A percentile compares a stretch with the other conserved stretches of the same genome.
Conservation (phyloP, 2,888 invertebrate species). For the Unio delphinus region DNA sequence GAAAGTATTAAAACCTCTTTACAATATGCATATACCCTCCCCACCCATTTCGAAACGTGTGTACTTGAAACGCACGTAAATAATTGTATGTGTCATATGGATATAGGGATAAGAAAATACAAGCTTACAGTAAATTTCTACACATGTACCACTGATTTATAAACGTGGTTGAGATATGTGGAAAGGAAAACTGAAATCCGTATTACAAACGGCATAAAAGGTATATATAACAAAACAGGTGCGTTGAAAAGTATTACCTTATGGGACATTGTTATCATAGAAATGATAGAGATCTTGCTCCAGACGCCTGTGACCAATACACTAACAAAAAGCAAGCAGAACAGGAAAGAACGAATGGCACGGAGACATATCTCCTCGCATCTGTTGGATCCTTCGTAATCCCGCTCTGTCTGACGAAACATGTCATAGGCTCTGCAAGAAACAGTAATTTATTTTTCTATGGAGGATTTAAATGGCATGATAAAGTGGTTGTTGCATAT, state of each 20-base stretch:
- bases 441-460: not conserved
- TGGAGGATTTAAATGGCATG: not conserved
- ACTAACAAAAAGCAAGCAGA: slow-evolving; percentile 86
- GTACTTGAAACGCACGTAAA: too few relatives aligned
- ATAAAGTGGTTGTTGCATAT: not conserved
- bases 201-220: not conserved
- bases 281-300: slow-evolving; percentile 12
- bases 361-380: slow-evolving; percentile 34
- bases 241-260: slow-evolving; percentile 3
- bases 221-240: not conserved
- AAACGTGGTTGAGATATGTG: not conserved
- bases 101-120: too few relatives aligned
- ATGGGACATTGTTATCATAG: slow-evolving; percentile 6
- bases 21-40: too few relatives aligned
- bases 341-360: slow-evolving; percentile 78
- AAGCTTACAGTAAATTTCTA: too few relatives aligned
- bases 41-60: too few relatives aligned
- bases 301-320: slow-evolving; percentile 83
- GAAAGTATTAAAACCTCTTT: too few relatives aligned
- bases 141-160: too few relatives aligned
- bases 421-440: slow-evolving; percentile 40
- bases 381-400: slow-evolving; percentile 29
- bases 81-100: too few relatives aligned
- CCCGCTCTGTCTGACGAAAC: slow-evolving; percentile 41
- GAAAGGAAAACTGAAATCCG: not conserved